Percentiles rank a stretch among this genome's conserved stretches.
Conservation (phyloP, 2,113 vertebrate genomes). For the Todiramphus chloris region DNA sequence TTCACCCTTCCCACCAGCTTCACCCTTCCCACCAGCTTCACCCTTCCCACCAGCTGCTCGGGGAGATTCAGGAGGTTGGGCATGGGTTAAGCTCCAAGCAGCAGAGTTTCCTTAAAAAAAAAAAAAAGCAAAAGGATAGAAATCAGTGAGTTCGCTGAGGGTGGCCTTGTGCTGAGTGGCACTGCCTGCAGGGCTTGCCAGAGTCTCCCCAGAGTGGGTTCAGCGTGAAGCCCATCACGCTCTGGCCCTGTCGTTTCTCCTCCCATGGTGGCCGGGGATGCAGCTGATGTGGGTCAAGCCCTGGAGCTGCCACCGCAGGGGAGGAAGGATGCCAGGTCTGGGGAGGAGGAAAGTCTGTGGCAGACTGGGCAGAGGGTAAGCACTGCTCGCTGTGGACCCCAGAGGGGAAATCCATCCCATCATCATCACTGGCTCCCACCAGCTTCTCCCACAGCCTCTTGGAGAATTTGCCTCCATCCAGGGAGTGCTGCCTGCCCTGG, state of each 20-base stretch:
- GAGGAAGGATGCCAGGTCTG: background rate
- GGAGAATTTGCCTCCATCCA: background rate
- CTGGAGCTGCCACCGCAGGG: background rate
- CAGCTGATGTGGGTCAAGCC: fast-evolving
- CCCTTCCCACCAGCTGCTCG: background rate
- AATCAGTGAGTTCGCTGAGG: background rate
- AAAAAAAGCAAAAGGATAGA: background rate
- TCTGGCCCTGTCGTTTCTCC: background rate
- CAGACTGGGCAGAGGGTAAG: background rate
- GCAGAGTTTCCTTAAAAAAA: background rate
- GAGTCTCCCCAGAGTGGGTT: background rate
- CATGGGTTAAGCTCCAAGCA: background rate
- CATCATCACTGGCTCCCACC: background rate
- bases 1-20: background rate
- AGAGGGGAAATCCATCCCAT: background rate
- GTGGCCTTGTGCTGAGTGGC: fast-evolving
- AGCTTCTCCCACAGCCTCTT: background rate
- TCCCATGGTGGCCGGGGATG: background rate
- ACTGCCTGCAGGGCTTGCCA: background rate
- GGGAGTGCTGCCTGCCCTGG: background rate
- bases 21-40: too few species aligned
- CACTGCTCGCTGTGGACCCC: background rate
- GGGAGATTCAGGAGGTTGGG: background rate
- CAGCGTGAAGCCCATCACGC: fast-evolving
- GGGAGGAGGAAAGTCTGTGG: background rate